phyloP scores from a whole-genome alignment of 2,113 vertebrate species.

The Hippoglossus stenolepis region DNA sequence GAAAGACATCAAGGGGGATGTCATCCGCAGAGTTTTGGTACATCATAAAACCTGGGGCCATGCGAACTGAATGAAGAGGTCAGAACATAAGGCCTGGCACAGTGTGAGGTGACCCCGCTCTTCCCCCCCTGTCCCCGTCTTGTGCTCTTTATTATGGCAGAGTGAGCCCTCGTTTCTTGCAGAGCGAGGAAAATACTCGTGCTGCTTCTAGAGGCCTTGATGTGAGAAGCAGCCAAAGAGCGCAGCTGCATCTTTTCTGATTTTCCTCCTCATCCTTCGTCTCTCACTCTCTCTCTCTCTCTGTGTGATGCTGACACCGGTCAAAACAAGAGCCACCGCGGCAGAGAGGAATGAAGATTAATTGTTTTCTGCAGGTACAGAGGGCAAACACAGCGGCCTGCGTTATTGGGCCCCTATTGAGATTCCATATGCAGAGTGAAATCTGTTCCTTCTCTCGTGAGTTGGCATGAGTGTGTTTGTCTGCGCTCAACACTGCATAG shows the following conservation, averaged over 20 bases:
- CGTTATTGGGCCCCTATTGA: conserved; percentile 63
- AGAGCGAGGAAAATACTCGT: conserved; percentile 13
- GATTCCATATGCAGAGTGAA: conserved; percentile 70
- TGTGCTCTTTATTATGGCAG: conserved; percentile 43
- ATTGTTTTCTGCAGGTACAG: conserved; percentile 78
- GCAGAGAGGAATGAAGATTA: conserved; percentile 63
- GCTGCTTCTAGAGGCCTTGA: conserved; percentile 18
- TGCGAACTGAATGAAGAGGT: conserved; percentile 51
- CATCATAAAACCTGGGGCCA: conserved; percentile 44
- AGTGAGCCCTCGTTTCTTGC: conserved; percentile 27
- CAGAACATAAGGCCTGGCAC: conserved; percentile 36
- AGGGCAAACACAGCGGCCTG: conserved; percentile 60
- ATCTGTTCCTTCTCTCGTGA: conserved; percentile 62
- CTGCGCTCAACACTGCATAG: conserved; percentile 46
- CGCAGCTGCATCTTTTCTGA: conserved; percentile 30
- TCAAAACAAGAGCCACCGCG: conserved; percentile 35
- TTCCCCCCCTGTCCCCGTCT: conserved; percentile 36
- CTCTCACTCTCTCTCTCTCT: background rate
- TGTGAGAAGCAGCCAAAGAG: conserved; percentile 32
- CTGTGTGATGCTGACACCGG: conserved; percentile 24
- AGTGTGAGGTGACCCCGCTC: conserved; percentile 41
- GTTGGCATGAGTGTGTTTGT: conserved; percentile 41
- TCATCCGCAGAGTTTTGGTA: conserved; percentile 41
- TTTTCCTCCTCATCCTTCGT: conserved; percentile 14
- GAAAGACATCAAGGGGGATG: conserved; percentile 30